Evolutionary conservation across 2,888 invertebrate species (phyloP).

Genomic region (Isotomurus palustris): DNA sequence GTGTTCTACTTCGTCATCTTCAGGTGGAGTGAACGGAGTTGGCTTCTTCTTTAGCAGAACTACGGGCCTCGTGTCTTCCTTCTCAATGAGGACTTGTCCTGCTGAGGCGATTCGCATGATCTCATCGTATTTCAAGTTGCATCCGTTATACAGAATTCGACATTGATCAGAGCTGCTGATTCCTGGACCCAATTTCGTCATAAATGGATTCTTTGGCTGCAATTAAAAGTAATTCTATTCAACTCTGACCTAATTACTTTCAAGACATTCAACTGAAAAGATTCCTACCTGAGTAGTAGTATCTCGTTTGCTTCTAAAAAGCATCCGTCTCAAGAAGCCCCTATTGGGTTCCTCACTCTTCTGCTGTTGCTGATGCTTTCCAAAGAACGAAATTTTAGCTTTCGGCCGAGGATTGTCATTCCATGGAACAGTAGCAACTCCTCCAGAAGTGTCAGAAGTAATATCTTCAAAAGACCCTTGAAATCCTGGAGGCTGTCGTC

Average conservation of each 20-base stretch:
- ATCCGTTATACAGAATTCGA: conserved; percentile 29
- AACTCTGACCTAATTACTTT: not conserved
- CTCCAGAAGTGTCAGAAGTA: no score
- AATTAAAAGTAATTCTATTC: no score
- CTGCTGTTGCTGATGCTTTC: not conserved
- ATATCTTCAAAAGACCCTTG: no score
- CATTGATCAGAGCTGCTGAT: conserved; percentile 22
- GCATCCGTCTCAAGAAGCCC: conserved; percentile 7
- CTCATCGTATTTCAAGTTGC: conserved; percentile 30
- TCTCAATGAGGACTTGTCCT: conserved; percentile 29
- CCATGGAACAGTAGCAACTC: conserved; percentile 23
- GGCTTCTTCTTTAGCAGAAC: not conserved
- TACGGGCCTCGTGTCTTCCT: conserved; percentile 4
- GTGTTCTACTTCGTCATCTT: conserved; percentile 33
- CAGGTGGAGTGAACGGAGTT: not conserved
- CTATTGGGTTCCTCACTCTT: not conserved
- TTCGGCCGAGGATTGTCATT: conserved; percentile 8
- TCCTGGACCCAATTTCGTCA: conserved; percentile 3
- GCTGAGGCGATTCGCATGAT: conserved; percentile 27
- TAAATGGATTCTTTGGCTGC: not conserved
- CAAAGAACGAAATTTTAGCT: not conserved
- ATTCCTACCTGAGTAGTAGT: not conserved
- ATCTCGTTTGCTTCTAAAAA: not conserved
- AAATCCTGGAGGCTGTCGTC: no score
- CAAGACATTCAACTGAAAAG: not conserved